Conservation (phyloP, 2,113 vertebrate genomes). For the Micronycteris hirsuta region DNA sequence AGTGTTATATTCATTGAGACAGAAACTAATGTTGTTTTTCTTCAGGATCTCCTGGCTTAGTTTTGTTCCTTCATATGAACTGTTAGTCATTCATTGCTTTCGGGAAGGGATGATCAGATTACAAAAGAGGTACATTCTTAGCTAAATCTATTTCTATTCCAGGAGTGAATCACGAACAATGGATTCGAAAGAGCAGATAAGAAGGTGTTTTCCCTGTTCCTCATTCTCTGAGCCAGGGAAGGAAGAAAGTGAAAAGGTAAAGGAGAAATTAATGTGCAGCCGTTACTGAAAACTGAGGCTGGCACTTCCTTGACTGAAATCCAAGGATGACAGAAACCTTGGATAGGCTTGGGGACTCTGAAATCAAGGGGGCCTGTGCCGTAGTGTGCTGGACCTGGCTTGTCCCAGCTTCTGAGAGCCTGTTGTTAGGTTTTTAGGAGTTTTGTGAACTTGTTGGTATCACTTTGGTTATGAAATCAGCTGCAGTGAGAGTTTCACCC, state of each 20-base stretch:
- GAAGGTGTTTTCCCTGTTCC: neutral
- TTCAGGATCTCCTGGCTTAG: neutral
- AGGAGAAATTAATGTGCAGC: neutral
- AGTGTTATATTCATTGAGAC: neutral
- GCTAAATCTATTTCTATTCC: neutral
- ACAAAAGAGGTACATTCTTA: neutral
- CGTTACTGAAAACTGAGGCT: neutral
- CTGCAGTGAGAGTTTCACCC: neutral
- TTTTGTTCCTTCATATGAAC: neutral
- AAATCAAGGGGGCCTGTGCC: fast-evolving
- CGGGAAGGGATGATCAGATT: neutral
- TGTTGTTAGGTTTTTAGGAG: neutral
- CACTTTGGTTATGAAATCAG: neutral
- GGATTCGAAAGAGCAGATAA: neutral
- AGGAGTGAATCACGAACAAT: neutral
- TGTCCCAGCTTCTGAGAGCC: neutral
- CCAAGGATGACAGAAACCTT: neutral
- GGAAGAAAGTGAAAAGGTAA: neutral
- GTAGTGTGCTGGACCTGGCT: neutral
- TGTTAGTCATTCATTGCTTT: neutral
- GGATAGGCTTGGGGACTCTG: neutral
- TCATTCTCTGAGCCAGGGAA: neutral
- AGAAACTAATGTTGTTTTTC: neutral
- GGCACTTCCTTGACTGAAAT: neutral
- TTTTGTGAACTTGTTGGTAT: neutral